These are phyloP conservation scores for Seladonia tumulorum DNA, from an alignment of 2,888 invertebrate species.

Conservation along the genomic window DNA sequence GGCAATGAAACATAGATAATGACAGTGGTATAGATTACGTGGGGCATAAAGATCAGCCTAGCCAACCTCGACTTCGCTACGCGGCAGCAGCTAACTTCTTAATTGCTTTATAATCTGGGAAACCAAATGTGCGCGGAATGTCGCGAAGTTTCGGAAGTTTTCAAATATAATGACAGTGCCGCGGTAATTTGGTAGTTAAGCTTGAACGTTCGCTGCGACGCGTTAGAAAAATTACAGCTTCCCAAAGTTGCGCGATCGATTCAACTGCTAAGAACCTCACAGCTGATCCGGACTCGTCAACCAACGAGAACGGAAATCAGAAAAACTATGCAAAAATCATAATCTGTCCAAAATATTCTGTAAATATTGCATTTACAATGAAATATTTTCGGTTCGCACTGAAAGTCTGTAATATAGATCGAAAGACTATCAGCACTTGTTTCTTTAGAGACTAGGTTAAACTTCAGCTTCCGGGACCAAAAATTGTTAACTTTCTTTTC, in stretches of 20 bases:
- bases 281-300: neutral
- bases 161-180: conserved; percentile 15
- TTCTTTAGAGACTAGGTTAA: too few relatives aligned
- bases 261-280: neutral
- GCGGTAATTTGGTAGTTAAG: conserved; percentile 6
- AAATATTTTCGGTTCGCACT: too few relatives aligned
- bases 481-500: too few relatives aligned
- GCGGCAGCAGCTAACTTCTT: conserved; percentile 11
- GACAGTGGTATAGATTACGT: neutral
- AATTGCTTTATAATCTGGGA: conserved; percentile 21
- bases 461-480: too few relatives aligned
- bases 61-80: conserved; percentile 12
- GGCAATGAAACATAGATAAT: neutral
- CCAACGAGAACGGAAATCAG: neutral
- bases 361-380: neutral
- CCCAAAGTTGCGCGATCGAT: neutral
- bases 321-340: neutral
- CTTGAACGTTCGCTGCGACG: neutral
- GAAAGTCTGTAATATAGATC: too few relatives aligned
- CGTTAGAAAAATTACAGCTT: conserved; percentile 2
- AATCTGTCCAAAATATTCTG: neutral
- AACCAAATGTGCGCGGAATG: conserved; percentile 15
- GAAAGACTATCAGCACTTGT: too few relatives aligned
- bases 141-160: conserved; percentile 14
- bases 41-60: conserved; percentile 3